These are phyloP conservation scores for Nothobranchius furzeri DNA, from an alignment of 2,113 vertebrate species.

Conservation along the genomic window DNA sequence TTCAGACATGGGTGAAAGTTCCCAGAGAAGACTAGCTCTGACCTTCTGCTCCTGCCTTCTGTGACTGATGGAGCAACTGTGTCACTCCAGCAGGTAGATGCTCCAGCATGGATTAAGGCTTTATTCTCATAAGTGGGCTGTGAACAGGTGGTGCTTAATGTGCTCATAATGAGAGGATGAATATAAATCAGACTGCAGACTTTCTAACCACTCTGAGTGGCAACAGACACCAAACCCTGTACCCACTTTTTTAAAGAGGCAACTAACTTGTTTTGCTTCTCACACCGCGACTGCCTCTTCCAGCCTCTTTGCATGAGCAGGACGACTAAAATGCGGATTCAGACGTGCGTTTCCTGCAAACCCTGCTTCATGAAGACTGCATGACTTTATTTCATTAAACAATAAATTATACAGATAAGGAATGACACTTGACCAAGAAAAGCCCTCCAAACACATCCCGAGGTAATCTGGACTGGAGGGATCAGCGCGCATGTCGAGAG, in stretches of 20 bases:
- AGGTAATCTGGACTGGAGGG: neutral
- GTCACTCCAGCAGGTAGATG: constrained; percentile 33
- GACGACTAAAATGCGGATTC: constrained; percentile 11
- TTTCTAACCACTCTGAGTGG: constrained; percentile 13
- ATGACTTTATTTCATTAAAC: too few species aligned
- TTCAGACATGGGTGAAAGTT: constrained; percentile 50
- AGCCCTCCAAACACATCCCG: too few species aligned
- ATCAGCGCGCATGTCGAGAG: neutral
- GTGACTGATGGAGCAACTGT: constrained; percentile 18
- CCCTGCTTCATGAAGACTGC: too few species aligned
- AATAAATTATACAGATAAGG: neutral
- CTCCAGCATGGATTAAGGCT: constrained; percentile 49
- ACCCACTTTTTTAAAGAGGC: constrained; percentile 22
- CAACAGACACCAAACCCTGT: constrained; percentile 1
- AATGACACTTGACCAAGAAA: constrained; percentile 11
- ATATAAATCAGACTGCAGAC: neutral
- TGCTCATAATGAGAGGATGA: constrained; percentile 5
- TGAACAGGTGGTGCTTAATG: constrained; percentile 1
- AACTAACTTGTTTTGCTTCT: constrained; percentile 54
- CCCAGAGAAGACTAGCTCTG: neutral
- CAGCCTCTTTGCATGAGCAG: constrained; percentile 30
- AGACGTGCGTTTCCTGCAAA: neutral
- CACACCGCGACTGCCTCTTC: constrained; percentile 25
- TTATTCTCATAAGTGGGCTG: constrained; percentile 1
- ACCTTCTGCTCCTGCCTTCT: neutral